phyloP scores from a whole-genome alignment of 1,140 invertebrate species.

The Lordiphosa collinella region DNA sequence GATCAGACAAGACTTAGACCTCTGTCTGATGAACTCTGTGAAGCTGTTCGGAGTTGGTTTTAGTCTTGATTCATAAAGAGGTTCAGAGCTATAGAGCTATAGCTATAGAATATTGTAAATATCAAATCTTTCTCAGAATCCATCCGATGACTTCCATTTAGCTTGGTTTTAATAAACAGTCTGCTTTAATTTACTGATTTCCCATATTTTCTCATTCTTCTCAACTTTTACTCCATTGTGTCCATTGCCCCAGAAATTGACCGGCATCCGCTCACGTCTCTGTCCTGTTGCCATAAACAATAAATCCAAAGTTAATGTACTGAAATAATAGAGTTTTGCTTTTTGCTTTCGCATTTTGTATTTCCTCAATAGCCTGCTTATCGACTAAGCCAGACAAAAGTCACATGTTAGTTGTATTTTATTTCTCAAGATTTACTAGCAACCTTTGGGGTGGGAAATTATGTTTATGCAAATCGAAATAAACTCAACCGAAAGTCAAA shows the following conservation, averaged over 20 bases:
- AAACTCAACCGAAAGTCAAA: constrained; percentile 39
- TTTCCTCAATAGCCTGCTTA: constrained; percentile 10
- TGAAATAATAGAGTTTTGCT: constrained; percentile 70
- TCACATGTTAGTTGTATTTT: not conserved
- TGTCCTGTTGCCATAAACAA: constrained; percentile 50
- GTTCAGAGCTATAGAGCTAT: too few species aligned
- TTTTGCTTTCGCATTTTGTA: constrained; percentile 18
- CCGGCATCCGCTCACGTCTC: not conserved
- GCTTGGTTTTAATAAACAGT: too few species aligned
- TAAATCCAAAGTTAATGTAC: constrained; percentile 73
- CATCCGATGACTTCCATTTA: too few species aligned
- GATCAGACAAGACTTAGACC: too few species aligned
- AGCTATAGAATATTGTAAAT: too few species aligned
- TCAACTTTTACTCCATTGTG: not conserved
- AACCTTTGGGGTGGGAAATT: constrained; percentile 48
- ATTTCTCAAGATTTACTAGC: constrained; percentile 46
- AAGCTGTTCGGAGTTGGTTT: too few species aligned
- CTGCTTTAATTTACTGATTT: too few species aligned
- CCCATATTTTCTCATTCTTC: too few species aligned
- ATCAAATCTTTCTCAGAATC: too few species aligned
- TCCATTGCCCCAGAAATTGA: not conserved
- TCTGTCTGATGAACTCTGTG: too few species aligned
- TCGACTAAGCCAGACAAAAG: constrained; percentile 23
- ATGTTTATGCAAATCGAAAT: constrained; percentile 72
- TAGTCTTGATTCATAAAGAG: too few species aligned